Evolutionary conservation across 2,113 vertebrate species (phyloP).

Genomic region (Oncorhynchus tshawytscha): DNA sequence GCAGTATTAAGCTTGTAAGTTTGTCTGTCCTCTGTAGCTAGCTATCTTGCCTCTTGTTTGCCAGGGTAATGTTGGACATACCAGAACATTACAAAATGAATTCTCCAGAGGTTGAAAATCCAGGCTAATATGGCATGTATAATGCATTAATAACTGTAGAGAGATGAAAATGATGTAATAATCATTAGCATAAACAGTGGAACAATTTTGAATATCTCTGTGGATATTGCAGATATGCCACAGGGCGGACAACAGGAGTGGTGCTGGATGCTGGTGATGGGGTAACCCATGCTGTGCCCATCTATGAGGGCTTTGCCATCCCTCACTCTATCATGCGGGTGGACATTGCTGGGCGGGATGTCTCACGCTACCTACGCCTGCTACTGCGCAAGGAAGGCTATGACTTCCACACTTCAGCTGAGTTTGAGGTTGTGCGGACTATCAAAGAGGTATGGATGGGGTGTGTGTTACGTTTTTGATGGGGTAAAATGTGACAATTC

Average conservation of each 20-base stretch:
- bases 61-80: no score
- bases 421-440: slow-evolving; percentile 89
- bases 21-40: no score
- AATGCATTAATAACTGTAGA: no score
- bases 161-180: no score
- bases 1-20: slow-evolving; percentile 89
- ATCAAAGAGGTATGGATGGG: slow-evolving; percentile 81
- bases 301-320: slow-evolving; percentile 91
- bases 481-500: no score
- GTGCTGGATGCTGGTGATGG: slow-evolving; percentile 86
- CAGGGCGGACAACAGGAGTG: slow-evolving; percentile 87
- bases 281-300: slow-evolving; percentile 87
- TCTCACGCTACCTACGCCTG: slow-evolving; percentile 85
- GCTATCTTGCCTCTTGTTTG: no score
- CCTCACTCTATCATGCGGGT: slow-evolving; percentile 90
- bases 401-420: slow-evolving; percentile 88
- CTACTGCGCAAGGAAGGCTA: slow-evolving; percentile 87
- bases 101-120: no score
- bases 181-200: no score
- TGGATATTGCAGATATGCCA: slow-evolving; percentile 77
- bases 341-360: slow-evolving; percentile 85
- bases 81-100: no score
- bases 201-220: no score
- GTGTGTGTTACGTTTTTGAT: background rate
- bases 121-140: no score